A percentile compares a stretch with the other conserved stretches of the same genome.
phyloP scores from a whole-genome alignment of 1,140 invertebrate genomes.

The Whitmania pigra region DNA sequence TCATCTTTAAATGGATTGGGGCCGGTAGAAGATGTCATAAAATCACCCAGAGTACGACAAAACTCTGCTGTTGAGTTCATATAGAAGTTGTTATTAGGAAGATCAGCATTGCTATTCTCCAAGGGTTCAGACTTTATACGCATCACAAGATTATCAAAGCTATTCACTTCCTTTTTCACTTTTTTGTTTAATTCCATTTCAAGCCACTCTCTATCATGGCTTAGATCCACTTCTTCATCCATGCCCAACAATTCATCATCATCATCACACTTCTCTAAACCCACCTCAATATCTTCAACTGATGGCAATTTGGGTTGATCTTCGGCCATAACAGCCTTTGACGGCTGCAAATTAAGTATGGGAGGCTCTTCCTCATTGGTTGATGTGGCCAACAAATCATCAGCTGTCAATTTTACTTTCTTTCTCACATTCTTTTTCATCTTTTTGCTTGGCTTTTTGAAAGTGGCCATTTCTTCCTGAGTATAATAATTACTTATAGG shows the following conservation, averaged over 20 bases:
- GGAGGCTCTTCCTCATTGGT: conserved; percentile 28
- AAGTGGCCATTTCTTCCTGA: conserved; percentile 62
- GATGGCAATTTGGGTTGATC: too few species aligned
- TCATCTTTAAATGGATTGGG: conserved; percentile 67
- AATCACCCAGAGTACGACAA: conserved; percentile 85
- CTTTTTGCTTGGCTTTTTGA: conserved; percentile 90
- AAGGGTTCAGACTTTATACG: background rate
- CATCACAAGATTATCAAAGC: background rate
- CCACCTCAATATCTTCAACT: too few species aligned
- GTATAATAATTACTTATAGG: conserved; percentile 79
- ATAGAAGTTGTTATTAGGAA: conserved; percentile 50
- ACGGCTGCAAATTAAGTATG: too few species aligned
- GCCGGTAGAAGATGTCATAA: conserved; percentile 53
- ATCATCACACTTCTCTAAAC: conserved; percentile 7
- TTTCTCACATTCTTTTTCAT: conserved; percentile 46
- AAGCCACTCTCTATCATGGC: conserved; percentile 63
- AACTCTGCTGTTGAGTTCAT: conserved; percentile 92
- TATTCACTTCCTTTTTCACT: conserved; percentile 50
- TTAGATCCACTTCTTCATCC: conserved; percentile 48
- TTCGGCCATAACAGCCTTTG: too few species aligned
- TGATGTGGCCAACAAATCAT: conserved; percentile 46
- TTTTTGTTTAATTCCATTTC: conserved; percentile 61
- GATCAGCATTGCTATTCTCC: conserved; percentile 19
- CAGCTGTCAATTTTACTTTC: conserved; percentile 47
- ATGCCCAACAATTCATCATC: conserved; percentile 27